Evolutionary conservation across 2,113 vertebrate species (phyloP).

Genomic region (Dolichallabes microphthalmus): DNA sequence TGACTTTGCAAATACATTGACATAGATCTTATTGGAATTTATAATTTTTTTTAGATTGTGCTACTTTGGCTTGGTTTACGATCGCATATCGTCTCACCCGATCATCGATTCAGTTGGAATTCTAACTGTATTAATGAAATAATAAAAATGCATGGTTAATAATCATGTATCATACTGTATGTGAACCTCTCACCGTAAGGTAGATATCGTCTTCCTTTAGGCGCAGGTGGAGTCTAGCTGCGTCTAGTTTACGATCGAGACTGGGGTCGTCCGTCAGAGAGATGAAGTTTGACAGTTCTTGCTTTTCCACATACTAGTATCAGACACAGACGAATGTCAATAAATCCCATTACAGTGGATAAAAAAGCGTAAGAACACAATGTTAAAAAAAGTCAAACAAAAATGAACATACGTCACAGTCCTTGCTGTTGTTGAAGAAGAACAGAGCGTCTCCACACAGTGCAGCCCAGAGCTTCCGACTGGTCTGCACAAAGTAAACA

Average conservation of each 20-base stretch:
- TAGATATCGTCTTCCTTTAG: constrained; percentile 63
- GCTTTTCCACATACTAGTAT: constrained; percentile 76
- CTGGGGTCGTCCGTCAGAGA: constrained; percentile 68
- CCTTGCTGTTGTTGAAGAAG: constrained; percentile 21
- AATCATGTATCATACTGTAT: background rate
- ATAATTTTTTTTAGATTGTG: no score
- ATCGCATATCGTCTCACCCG: no score
- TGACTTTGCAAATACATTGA: no score
- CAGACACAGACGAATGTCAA: constrained; percentile 7
- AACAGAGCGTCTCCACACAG: background rate
- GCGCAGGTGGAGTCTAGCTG: constrained; percentile 62
- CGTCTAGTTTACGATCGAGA: constrained; percentile 56
- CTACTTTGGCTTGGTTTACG: no score
- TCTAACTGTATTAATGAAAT: no score
- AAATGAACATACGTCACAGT: background rate
- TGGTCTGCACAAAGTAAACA: constrained; percentile 60
- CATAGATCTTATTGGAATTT: no score
- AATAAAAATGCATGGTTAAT: no score
- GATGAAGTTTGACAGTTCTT: constrained; percentile 70
- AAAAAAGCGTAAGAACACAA: background rate
- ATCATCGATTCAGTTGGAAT: background rate
- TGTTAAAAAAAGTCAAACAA: background rate
- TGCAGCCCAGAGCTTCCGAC: constrained; percentile 72
- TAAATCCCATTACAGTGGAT: background rate
- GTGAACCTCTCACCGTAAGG: constrained; percentile 68